A percentile compares a stretch with the other conserved stretches of the same genome.
Conservation (phyloP, 2,797 vertebrate species). For the Pseudomugil gertrudae region DNA sequence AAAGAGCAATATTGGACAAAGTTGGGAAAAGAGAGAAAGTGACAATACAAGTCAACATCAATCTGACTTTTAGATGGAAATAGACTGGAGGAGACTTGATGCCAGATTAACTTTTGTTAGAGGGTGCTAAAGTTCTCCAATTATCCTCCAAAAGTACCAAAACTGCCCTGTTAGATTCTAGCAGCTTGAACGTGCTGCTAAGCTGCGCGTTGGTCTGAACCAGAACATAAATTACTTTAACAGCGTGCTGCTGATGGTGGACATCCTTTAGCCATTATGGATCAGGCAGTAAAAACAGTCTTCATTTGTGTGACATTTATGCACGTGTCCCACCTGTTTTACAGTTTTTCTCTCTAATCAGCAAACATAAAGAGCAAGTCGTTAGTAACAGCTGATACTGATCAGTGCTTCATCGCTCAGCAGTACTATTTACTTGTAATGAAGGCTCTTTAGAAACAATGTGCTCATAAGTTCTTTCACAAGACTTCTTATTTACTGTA, state of each 20-base stretch:
- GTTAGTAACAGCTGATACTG: slow-evolving; percentile 38
- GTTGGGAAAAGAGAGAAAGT: too few relatives aligned
- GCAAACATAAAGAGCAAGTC: slow-evolving; percentile 24
- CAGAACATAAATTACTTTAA: slow-evolving; percentile 28
- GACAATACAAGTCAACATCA: too few relatives aligned
- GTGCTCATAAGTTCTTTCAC: slow-evolving; percentile 46
- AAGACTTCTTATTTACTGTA: slow-evolving; percentile 60
- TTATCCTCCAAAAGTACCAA: neutral
- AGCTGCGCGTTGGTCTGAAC: neutral
- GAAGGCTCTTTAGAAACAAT: slow-evolving; percentile 47
- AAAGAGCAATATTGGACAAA: too few relatives aligned
- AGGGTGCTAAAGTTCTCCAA: neutral
- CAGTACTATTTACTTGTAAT: slow-evolving; percentile 43
- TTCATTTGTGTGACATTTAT: slow-evolving; percentile 53
- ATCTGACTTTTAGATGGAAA: too few relatives aligned
- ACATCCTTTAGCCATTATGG: slow-evolving; percentile 30
- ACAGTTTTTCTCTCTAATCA: slow-evolving; percentile 38
- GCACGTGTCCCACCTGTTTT: slow-evolving; percentile 36
- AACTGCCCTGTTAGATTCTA: slow-evolving; percentile 1
- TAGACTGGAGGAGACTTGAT: too few relatives aligned
- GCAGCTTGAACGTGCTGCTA: slow-evolving; percentile 5
- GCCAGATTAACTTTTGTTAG: too few relatives aligned
- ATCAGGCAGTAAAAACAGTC: slow-evolving; percentile 39
- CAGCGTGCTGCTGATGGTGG: slow-evolving; percentile 1
- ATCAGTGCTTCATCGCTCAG: slow-evolving; percentile 37